These are phyloP conservation scores for Leucosticte australis DNA, from an alignment of 2,113 vertebrate species.

Conservation along the genomic window DNA sequence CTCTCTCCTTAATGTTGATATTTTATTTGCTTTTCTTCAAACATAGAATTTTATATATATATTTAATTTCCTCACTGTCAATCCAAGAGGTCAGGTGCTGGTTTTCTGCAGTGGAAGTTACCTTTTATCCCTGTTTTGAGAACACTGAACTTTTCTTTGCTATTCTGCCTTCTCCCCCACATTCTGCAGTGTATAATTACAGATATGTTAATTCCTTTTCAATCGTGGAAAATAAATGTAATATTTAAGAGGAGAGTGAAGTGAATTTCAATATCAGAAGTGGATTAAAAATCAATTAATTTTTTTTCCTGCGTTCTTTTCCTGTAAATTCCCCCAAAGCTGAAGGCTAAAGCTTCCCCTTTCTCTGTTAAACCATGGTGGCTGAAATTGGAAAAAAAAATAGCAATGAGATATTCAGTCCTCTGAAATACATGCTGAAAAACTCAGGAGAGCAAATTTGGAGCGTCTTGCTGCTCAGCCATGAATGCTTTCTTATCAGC, in stretches of 20 bases:
- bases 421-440: not conserved
- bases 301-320: not conserved
- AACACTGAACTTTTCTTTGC: not conserved
- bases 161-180: not conserved
- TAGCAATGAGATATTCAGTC: not conserved
- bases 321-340: not conserved
- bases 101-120: not conserved
- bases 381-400: not conserved
- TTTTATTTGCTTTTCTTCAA: not conserved
- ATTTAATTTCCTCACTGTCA: not conserved
- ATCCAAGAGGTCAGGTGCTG: not conserved
- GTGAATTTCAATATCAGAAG: not conserved
- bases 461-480: not conserved
- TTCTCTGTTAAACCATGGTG: not conserved
- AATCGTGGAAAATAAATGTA: not conserved
- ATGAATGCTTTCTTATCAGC: not conserved
- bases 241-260: not conserved
- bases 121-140: not conserved
- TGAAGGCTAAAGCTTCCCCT: not conserved
- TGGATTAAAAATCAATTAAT: not conserved
- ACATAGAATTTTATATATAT: not conserved
- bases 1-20: not conserved
- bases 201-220: not conserved
- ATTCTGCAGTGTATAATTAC: not conserved
- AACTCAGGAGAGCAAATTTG: not conserved